These are phyloP conservation scores for Brachionus paranguensis DNA, from an alignment of 1,140 invertebrate species.

Conservation along the genomic window DNA sequence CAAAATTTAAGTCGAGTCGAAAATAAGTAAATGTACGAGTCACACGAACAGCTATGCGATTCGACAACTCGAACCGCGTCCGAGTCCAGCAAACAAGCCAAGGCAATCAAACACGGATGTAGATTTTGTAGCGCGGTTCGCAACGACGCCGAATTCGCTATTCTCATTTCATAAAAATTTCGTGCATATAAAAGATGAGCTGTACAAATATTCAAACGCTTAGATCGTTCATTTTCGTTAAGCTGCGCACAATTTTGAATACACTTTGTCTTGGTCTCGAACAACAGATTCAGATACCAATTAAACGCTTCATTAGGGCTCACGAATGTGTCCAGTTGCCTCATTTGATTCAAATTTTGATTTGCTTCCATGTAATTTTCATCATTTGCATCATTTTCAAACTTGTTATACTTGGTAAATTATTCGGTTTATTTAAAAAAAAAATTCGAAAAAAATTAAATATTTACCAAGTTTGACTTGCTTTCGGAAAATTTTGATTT, in stretches of 20 bases:
- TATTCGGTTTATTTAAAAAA: not conserved
- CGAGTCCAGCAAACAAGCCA: slow-evolving; percentile 10
- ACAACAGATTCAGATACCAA: slow-evolving; percentile 18
- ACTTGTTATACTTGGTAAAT: slow-evolving; percentile 19
- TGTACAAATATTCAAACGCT: slow-evolving; percentile 21
- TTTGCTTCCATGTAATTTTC: not conserved
- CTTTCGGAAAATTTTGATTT: slow-evolving; percentile 2
- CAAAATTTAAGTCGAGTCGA: slow-evolving; percentile 28
- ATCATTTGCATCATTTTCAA: not conserved
- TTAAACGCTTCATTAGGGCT: slow-evolving; percentile 3
- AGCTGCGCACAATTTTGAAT: not conserved
- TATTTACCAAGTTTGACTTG: not conserved
- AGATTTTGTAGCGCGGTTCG: not conserved
- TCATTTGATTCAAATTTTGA: slow-evolving; percentile 8
- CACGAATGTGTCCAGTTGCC: not conserved
- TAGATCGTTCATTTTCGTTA: slow-evolving; percentile 6
- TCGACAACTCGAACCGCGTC: slow-evolving; percentile 8
- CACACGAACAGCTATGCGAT: slow-evolving; percentile 16
- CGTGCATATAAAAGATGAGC: slow-evolving; percentile 23
- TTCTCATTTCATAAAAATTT: slow-evolving; percentile 31
- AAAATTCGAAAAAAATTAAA: not conserved
- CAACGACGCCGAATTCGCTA: not conserved
- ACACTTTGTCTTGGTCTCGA: not conserved
- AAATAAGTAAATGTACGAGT: slow-evolving; percentile 20
- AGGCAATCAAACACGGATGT: slow-evolving; percentile 8